phyloP scores from a whole-genome alignment of 2,888 invertebrate species.

The Seira musarum region DNA sequence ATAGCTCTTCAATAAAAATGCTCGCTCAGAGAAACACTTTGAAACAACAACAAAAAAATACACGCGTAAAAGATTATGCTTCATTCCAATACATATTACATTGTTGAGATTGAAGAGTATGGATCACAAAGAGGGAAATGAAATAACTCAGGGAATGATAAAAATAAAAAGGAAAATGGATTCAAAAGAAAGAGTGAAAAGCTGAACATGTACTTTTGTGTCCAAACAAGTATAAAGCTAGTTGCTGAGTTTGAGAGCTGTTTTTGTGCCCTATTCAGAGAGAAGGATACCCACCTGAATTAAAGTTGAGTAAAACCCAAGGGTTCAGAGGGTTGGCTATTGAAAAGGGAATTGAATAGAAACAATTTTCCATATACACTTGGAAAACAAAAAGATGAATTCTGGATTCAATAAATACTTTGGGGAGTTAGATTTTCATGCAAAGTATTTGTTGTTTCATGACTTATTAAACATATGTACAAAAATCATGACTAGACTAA shows the following conservation, averaged over 20 bases:
- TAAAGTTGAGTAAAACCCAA: background rate
- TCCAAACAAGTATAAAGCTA: constrained; percentile 44
- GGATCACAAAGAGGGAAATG: background rate
- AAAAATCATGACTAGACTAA: too few relatives aligned
- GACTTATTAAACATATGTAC: background rate
- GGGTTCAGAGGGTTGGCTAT: constrained; percentile 10
- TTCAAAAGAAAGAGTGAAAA: constrained; percentile 21
- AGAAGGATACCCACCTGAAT: background rate
- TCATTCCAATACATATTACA: background rate
- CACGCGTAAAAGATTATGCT: constrained; percentile 17
- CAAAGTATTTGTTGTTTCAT: background rate
- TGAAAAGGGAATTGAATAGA: constrained; percentile 42
- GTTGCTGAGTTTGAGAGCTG: constrained; percentile 47
- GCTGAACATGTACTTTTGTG: constrained; percentile 31
- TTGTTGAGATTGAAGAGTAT: background rate
- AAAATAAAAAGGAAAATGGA: constrained; percentile 12
- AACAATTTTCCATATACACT: constrained; percentile 46
- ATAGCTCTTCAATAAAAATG: background rate
- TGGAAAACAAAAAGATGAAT: constrained; percentile 21
- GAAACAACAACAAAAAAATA: background rate
- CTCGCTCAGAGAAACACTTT: background rate
- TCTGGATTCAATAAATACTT: background rate
- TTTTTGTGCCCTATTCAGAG: constrained; percentile 12
- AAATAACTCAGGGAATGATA: constrained; percentile 6
- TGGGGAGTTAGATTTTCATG: background rate